phyloP scores from a whole-genome alignment of 1,140 invertebrate species.

The Mesaphorura yosii region DNA sequence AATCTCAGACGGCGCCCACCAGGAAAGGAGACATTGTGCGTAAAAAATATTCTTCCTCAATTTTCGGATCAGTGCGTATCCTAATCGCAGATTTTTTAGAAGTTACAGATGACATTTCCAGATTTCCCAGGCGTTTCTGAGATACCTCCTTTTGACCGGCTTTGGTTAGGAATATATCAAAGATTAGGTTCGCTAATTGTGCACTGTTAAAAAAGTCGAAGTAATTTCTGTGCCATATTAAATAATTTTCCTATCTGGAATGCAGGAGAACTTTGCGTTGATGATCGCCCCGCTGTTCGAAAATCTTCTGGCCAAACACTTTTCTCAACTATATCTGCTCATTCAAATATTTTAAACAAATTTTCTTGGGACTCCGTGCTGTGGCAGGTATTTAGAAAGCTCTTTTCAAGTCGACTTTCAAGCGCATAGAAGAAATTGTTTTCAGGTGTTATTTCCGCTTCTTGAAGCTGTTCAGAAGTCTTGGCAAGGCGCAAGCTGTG shows the following conservation, averaged over 20 bases:
- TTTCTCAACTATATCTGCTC: slow-evolving; percentile 92
- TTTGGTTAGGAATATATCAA: slow-evolving; percentile 92
- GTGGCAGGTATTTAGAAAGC: slow-evolving; percentile 53
- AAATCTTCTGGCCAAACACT: slow-evolving; percentile 98
- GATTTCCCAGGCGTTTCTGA: slow-evolving; percentile 71
- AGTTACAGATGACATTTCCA: too few relatives aligned
- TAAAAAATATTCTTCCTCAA: background rate
- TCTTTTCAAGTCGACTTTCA: background rate
- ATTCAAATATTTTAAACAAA: slow-evolving; percentile 74
- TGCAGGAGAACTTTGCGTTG: slow-evolving; percentile 81
- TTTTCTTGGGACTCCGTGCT: slow-evolving; percentile 81
- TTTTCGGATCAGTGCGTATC: slow-evolving; percentile 45
- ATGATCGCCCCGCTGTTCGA: slow-evolving; percentile 83
- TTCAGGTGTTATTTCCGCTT: slow-evolving; percentile 81
- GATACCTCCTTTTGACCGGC: slow-evolving; percentile 77
- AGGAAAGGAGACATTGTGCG: too few relatives aligned
- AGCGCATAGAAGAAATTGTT: slow-evolving; percentile 2
- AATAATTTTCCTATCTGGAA: background rate
- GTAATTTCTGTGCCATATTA: background rate
- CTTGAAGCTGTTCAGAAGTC: slow-evolving; percentile 81
- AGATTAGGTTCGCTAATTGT: too few relatives aligned
- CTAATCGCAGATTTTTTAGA: too few relatives aligned
- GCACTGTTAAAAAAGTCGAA: slow-evolving; percentile 31
- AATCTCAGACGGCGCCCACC: too few relatives aligned
- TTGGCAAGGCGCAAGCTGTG: slow-evolving; percentile 81